Evolutionary conservation across 2,797 vertebrate species (phyloP).

Genomic region (Ptychobarbus kaznakovi): DNA sequence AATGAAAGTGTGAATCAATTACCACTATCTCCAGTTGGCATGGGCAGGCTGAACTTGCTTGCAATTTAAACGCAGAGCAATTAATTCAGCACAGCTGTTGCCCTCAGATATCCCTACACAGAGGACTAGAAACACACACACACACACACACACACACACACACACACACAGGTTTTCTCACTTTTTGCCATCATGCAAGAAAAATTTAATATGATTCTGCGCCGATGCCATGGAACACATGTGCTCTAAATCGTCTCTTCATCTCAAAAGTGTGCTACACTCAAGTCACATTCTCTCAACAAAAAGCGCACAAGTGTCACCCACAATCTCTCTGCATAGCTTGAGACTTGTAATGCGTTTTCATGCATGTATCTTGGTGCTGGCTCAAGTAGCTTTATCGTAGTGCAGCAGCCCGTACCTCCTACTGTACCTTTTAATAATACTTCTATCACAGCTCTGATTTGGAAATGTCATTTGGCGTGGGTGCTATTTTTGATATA

Average conservation of each 20-base stretch:
- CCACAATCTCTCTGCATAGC: conserved; percentile 3
- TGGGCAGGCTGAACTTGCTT: conserved; percentile 66
- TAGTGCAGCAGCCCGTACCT: conserved; percentile 53
- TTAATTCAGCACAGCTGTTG: conserved; percentile 67
- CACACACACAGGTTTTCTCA: neutral
- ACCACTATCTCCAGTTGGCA: conserved; percentile 69
- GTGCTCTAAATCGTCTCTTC: neutral
- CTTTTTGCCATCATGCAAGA: conserved; percentile 9
- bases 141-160: neutral
- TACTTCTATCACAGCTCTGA: conserved; percentile 35
- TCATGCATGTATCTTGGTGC: conserved; percentile 9
- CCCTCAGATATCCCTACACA: conserved; percentile 49
- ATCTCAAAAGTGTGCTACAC: conserved; percentile 17
- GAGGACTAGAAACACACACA: conserved; percentile 9
- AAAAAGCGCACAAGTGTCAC: neutral
- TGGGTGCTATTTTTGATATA: conserved; percentile 30
- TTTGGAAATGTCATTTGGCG: conserved; percentile 52
- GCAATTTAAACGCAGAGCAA: conserved; percentile 67
- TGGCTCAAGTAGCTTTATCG: conserved; percentile 50
- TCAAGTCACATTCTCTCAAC: conserved; percentile 4
- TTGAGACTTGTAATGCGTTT: conserved; percentile 39
- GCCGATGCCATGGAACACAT: neutral
- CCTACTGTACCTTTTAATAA: conserved; percentile 50
- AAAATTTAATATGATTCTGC: neutral
- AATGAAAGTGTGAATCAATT: conserved; percentile 74